A percentile compares a stretch with the other conserved stretches of the same genome.
These are phyloP conservation scores for Sitobion miscanthi DNA, from an alignment of 1,140 invertebrate genomes.

Conservation along the genomic window DNA sequence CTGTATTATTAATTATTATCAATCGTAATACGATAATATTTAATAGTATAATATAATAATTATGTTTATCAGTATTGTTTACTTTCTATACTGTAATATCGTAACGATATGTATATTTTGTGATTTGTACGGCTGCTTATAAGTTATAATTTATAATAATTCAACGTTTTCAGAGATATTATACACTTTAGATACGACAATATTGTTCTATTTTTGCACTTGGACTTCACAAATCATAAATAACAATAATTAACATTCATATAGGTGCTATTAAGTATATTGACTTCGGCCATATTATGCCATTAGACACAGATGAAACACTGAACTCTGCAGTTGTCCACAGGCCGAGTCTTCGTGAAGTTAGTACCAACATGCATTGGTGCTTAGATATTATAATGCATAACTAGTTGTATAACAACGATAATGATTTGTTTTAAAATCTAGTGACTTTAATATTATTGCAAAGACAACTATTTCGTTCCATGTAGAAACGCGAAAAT, in stretches of 20 bases:
- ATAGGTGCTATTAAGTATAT: not conserved
- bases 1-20: not conserved
- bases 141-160: not conserved
- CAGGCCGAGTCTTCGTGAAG: not conserved
- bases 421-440: constrained; percentile 28
- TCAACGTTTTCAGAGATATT: not conserved
- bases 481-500: not conserved
- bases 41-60: not conserved
- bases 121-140: not conserved
- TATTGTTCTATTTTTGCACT: not conserved
- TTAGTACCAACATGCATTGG: not conserved
- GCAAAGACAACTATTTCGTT: not conserved
- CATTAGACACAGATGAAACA: not conserved
- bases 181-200: not conserved
- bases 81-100: too few relatives aligned
- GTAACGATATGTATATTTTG: too few relatives aligned
- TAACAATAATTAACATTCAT: not conserved
- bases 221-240: not conserved
- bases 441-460: not conserved
- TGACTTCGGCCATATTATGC: not conserved
- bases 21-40: not conserved
- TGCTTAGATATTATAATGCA: not conserved
- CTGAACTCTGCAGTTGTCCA: not conserved
- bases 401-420: not conserved
- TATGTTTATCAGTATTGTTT: not conserved